Evolutionary conservation across 2,113 vertebrate genomes (phyloP).

Genomic region (Oncorhynchus kisutch): DNA sequence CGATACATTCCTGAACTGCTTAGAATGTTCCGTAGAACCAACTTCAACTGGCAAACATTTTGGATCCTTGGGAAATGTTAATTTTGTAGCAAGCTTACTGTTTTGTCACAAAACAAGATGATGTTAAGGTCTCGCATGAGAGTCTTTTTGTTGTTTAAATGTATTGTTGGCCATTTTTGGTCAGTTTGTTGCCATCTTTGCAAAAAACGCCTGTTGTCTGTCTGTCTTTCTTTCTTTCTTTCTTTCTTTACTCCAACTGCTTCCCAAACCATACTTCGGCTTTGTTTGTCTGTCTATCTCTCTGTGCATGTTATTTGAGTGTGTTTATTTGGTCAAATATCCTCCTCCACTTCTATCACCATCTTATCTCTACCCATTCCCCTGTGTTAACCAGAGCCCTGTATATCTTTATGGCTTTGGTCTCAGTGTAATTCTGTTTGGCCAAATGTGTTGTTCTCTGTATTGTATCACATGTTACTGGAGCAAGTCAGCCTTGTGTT

Average conservation of each 20-base stretch:
- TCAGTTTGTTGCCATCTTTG: conserved; percentile 10
- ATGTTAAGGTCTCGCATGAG: not conserved
- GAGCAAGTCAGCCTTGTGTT: not conserved
- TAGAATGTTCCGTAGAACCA: conserved; percentile 25
- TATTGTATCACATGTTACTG: not conserved
- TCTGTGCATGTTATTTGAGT: not conserved
- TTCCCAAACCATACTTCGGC: conserved; percentile 10
- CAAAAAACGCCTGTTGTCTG: conserved; percentile 16
- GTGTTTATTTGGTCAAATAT: not conserved
- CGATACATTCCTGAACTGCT: not conserved
- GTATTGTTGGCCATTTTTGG: conserved; percentile 4
- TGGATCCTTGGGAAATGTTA: too few species aligned
- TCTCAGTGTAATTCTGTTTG: not conserved
- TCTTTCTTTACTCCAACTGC: not conserved
- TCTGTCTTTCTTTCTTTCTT: too few species aligned
- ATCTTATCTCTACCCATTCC: not conserved
- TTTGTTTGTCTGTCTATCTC: conserved; percentile 29
- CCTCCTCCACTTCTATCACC: not conserved
- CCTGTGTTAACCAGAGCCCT: too few species aligned
- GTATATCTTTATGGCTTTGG: not conserved
- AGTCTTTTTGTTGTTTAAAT: too few species aligned
- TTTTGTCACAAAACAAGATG: not conserved
- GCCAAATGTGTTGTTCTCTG: not conserved
- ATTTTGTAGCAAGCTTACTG: not conserved
- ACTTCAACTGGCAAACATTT: not conserved